Evolutionary conservation across 2,113 vertebrate species (phyloP), one percentile per base, ranked within the genome.

Genomic region (Benitochromis conjunctus): DNA sequence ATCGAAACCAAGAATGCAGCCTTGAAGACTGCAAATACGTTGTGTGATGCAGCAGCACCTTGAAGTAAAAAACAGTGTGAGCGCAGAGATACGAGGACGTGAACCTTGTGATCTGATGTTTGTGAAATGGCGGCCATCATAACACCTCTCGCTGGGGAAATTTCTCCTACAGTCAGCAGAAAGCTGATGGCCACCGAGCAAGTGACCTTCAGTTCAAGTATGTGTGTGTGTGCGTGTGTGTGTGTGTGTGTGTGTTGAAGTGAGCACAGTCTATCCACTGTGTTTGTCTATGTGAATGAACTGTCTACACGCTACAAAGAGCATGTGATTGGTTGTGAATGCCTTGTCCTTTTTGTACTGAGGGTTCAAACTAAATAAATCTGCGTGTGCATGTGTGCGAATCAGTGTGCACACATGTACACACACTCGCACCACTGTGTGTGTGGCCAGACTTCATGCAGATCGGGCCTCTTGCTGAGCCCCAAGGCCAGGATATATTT

Each of bases 401-500:
- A 41, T 81, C 31, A 43, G 60, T 29, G 36, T 58, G 51, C 9
- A 34, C 77, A 21, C 56, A 9, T 57, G 43, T 54, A 29, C 66
- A 81, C 60, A 64, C 34, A 56, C 55, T 80, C 38, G 13, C 51
- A 51, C 82, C 38, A 79, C 54, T 76, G 83, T 91, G 86, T 88
- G 85, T 89, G 91, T 89, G 92, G 91, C 86, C 92, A 34, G 80
- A 80, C 87, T 78, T 89, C 94, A 85, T 82, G 88, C 81, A 58
- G 84, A 84, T 56, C 16, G 88, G 89, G 78, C 92, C 91, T 91
- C 92, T 88, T 18, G 54, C 85, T 88, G 85, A 92, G 88, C 80
- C 89, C 88, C 80, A 79, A 77, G 57, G 87, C 91, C 26, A 31
- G 51, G 36, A 87, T 95, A 94, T 95, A 93, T 94, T 95, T 95